phyloP scores from a whole-genome alignment of 2,113 vertebrate species.

The Pachycephala philippinensis region DNA sequence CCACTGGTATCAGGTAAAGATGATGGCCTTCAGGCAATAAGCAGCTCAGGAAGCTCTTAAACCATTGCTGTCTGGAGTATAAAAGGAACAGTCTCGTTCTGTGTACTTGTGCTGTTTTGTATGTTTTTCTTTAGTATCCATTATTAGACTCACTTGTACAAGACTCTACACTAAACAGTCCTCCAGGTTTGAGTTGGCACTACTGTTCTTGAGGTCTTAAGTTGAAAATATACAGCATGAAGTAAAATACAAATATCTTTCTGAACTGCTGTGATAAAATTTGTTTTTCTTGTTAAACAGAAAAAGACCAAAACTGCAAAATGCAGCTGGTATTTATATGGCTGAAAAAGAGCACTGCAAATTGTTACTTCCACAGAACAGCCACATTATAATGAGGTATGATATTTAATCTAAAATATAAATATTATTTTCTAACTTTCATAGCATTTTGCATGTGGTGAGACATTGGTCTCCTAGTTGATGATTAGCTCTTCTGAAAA shows the following conservation, averaged over 20 bases:
- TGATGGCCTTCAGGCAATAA: neutral
- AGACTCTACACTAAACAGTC: neutral
- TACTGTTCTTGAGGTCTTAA: neutral
- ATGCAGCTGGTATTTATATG: neutral
- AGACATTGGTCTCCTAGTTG: slow-evolving; percentile 19
- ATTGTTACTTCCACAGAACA: neutral
- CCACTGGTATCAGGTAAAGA: neutral
- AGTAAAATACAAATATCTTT: neutral
- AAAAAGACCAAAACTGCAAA: neutral
- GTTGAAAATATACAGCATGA: neutral
- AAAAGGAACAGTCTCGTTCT: neutral
- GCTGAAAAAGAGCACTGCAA: neutral
- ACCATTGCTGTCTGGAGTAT: neutral
- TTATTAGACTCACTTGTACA: neutral
- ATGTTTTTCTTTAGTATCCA: neutral
- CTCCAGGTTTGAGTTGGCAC: neutral
- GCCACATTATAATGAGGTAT: neutral
- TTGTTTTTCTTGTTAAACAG: neutral
- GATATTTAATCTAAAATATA: slow-evolving; percentile 5
- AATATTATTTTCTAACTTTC: slow-evolving; percentile 15
- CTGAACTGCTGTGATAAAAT: neutral
- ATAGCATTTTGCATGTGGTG: slow-evolving; percentile 37
- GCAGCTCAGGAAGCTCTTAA: neutral
- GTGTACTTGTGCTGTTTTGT: neutral
- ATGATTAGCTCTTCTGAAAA: slow-evolving; percentile 58